These are phyloP conservation scores for Ardeotis arabs DNA, from an alignment of 2,113 vertebrate genomes.

Conservation along the genomic window DNA sequence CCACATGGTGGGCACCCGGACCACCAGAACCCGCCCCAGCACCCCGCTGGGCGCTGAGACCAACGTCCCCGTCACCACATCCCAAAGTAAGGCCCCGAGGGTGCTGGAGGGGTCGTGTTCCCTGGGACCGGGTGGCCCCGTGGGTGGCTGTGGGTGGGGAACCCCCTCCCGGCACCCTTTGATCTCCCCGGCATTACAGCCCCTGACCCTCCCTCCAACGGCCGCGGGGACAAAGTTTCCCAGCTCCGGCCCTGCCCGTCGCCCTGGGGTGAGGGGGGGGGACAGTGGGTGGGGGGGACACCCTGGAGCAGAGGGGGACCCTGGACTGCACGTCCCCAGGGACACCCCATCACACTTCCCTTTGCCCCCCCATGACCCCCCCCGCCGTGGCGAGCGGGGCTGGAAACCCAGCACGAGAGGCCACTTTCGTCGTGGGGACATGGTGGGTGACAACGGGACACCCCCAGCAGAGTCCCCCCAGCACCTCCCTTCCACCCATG, in stretches of 20 bases:
- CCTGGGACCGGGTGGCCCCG: background rate
- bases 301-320: background rate
- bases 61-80: background rate
- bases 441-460: background rate
- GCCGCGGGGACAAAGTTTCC: constrained; percentile 4
- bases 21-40: background rate
- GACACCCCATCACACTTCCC: background rate
- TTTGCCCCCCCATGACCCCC: accelerated
- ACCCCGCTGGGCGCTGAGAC: background rate
- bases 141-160: accelerated
- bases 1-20: no score
- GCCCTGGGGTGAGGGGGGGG: accelerated
- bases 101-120: no score
- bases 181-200: background rate
- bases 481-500: background rate
- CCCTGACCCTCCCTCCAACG: background rate
- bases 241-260: background rate
- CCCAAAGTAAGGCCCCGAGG: background rate
- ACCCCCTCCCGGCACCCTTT: background rate
- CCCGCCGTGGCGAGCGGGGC: accelerated
- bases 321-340: accelerated
- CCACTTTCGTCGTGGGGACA: background rate
- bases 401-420: accelerated
- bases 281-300: accelerated
- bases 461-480: accelerated